Base-by-base conservation (phyloP, 1,140 invertebrate species). In the Homalodisca vitripennis region DNA sequence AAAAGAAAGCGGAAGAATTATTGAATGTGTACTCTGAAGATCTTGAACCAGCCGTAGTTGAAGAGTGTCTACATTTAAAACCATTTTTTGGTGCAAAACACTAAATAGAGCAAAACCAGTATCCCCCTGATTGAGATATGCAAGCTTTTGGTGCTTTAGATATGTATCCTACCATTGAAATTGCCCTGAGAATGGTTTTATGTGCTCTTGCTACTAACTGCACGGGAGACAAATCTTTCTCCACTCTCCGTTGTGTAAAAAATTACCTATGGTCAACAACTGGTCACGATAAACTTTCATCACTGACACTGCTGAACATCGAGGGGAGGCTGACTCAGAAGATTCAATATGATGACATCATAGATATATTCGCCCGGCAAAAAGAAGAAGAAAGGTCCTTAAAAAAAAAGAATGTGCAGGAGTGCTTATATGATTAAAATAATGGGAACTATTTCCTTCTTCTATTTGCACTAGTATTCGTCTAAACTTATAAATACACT, bases 361-460 rank as follows among this genome's bases (percentile, higher is more conserved):
- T 55, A 12, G 51, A 55, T 55, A 55, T 20, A 55, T 55, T 55
- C 51, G 51, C 51, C 51, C 24, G 51, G 51, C 51, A 55, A 55
- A 26, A 55, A 20, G 51, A 26, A 55, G 51, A 55, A 55, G 51
- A 20, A 55, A 55, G 51, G 20, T 22, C 41, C 24, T 66, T 22
- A 13, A 62, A 71, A 17, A 14, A 70, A 70, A 22, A 31, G 6
- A 55, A 31, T 34, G 41, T 53, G 22, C 17, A 48, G 27, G 27
- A 27, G 10, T 73, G 17, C 17, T 32, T 14, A 47, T n/a, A 51
- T 47, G 30, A 65, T 34, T 65, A 60, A 72, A 53, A 67, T 51
- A 69, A 71, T 14, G 41, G 13, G 26, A 71, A 22, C 66, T 57
- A 57, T 67, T 67, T 60, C 13, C 31, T 41, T 51, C 24, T 47